Percentiles rank a stretch among this genome's conserved stretches.
phyloP scores from a whole-genome alignment of 2,113 vertebrate species.

The Diadophis punctatus region DNA sequence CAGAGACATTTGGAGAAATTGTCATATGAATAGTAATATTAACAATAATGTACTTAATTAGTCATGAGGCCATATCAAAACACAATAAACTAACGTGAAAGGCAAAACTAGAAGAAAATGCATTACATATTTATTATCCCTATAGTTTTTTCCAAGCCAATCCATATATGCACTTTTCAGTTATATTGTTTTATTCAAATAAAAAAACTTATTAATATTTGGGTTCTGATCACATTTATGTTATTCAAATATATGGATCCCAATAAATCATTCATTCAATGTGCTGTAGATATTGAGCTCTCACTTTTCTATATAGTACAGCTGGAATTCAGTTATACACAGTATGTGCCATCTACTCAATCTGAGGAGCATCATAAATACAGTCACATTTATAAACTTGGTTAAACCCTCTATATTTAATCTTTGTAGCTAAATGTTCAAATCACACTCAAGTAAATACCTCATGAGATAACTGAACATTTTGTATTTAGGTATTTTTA shows the following conservation, averaged over 20 bases:
- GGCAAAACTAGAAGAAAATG: not conserved
- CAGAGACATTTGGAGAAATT: not conserved
- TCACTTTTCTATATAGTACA: not conserved
- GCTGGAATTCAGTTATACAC: not conserved
- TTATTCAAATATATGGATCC: not conserved
- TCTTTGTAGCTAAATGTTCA: not conserved
- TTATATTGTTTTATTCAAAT: not conserved
- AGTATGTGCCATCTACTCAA: not conserved
- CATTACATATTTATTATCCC: not conserved
- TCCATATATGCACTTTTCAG: not conserved
- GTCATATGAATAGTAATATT: not conserved
- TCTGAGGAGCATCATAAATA: not conserved
- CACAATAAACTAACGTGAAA: not conserved
- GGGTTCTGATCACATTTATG: not conserved
- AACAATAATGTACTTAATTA: not conserved
- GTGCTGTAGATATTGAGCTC: not conserved
- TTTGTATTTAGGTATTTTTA: not conserved
- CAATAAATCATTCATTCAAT: not conserved
- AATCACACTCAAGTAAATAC: not conserved
- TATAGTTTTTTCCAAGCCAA: not conserved
- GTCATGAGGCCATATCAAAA: not conserved
- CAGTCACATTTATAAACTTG: not conserved
- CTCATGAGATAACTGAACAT: not conserved
- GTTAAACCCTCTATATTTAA: not conserved
- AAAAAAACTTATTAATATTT: not conserved